Evolutionary conservation across 1,140 invertebrate genomes (phyloP).

Genomic region (Diorhabda elongata): DNA sequence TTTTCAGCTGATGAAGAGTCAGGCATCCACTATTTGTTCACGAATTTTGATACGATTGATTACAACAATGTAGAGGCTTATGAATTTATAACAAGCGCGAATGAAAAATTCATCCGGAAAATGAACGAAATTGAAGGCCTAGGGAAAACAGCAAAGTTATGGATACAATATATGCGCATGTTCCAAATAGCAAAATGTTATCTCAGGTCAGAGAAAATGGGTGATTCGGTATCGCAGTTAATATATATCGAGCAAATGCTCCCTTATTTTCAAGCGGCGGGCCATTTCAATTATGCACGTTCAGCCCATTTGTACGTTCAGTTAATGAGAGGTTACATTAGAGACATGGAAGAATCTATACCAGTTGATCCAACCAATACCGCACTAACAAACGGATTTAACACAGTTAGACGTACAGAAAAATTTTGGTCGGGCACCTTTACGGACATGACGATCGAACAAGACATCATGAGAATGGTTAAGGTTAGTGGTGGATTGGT

Average conservation of each 20-base stretch:
- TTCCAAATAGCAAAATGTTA: conserved; percentile 34
- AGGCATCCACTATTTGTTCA: not conserved
- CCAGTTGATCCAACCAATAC: not conserved
- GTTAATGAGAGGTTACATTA: conserved; percentile 32
- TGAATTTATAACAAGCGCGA: not conserved
- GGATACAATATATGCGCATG: conserved; percentile 42
- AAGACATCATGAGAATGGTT: conserved; percentile 46
- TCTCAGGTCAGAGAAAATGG: conserved; percentile 40
- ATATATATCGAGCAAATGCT: conserved; percentile 38
- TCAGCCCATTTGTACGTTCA: conserved; percentile 42
- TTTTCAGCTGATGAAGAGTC: not conserved
- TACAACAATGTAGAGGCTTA: not conserved
- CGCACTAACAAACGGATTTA: conserved; percentile 9
- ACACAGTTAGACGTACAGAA: conserved; percentile 28
- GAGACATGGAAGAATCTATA: conserved; percentile 10
- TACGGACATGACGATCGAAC: conserved; percentile 41
- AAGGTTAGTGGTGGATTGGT: conserved; percentile 45
- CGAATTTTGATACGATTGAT: not conserved
- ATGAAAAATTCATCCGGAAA: conserved; percentile 6
- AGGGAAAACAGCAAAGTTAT: conserved; percentile 38
- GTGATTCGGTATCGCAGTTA: conserved; percentile 41
- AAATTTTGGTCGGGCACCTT: conserved; percentile 25
- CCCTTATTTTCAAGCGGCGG: conserved; percentile 44
- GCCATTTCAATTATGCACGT: conserved; percentile 45
- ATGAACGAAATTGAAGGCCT: conserved; percentile 15